Base-by-base conservation (phyloP, 2,888 invertebrate genomes). In the Ctena decussata region DNA sequence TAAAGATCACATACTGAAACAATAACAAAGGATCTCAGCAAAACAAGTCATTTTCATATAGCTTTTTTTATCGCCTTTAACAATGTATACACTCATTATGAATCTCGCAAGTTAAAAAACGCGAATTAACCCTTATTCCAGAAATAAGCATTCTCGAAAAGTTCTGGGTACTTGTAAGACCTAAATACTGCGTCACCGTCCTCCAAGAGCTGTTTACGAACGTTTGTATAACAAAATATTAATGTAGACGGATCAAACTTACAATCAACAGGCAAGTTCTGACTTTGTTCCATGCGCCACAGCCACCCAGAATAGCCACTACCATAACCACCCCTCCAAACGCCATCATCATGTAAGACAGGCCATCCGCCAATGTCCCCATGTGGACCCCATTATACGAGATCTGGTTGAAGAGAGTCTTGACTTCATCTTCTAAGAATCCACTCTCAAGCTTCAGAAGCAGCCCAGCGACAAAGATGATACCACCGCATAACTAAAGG, bases 281-380 rank as follows among this genome's bases (percentile, higher is more conserved):
- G 46, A 81, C 82, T 37, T 82, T 84, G 39, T 77, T 81, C 73
- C 83, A 89, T 12, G 85, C 87, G 0, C 82, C 87, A 39, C 82
- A 80, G 3, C 79, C 69, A 12, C 89, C 89, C 1, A 89, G 41
- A 15, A 89, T 60, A 30, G 80, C 74, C 32, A 87, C 37, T 11
- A 80, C 32, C 41, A 89, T 77, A 11, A 87, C 44, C 27, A 87
- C 49, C 12, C 39, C 80, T 12, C 89, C 89, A 37, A 72, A 57
- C 15, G 75, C 85, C 21, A 89, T 82, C 85, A 89, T 85, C 27
- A 82, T 46, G 41, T 79, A 84, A 15, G 80, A 73, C 21, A 82
- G 65, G 21, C 39, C 84, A 21, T 85, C 80, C 18, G 78, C 70
- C 15, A 82, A 27, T n/a, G 77, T 39, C 0, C 83, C 86, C 8